phyloP scores from a whole-genome alignment of 2,797 vertebrate genomes.

The Yasuhikotakia modesta region DNA sequence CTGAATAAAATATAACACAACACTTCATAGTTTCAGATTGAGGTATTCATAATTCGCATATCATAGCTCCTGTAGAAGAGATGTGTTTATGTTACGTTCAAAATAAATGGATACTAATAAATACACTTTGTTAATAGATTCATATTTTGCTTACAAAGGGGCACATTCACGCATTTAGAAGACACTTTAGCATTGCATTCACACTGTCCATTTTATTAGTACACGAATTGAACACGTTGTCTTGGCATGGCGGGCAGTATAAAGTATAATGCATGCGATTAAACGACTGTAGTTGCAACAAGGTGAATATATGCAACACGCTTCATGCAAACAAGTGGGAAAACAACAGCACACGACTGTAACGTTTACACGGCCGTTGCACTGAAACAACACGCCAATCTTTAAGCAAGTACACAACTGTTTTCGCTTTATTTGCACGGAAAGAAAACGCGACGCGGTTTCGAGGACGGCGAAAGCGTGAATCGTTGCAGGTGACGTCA shows the following conservation, averaged over 20 bases:
- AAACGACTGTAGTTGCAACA: background rate
- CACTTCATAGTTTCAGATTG: constrained; percentile 3
- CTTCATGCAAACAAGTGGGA: background rate
- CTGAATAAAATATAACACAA: background rate
- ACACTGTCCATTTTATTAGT: background rate
- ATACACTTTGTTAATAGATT: background rate
- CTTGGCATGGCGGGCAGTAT: background rate
- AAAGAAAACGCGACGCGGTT: constrained; percentile 45
- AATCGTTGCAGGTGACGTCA: constrained; percentile 75
- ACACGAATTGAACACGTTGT: background rate
- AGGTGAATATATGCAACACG: background rate
- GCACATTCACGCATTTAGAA: background rate
- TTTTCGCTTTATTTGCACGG: background rate
- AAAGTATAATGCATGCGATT: background rate
- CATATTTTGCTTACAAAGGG: background rate
- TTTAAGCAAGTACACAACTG: background rate
- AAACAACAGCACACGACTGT: background rate
- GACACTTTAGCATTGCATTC: too few species aligned
- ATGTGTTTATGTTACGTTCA: background rate
- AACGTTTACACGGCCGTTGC: background rate
- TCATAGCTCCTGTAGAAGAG: background rate
- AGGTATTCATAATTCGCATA: background rate
- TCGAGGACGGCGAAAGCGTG: constrained; percentile 35
- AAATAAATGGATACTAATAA: background rate
- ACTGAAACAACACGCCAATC: background rate